Conservation (phyloP, 2,888 invertebrate species). For the Callosobruchus maculatus region DNA sequence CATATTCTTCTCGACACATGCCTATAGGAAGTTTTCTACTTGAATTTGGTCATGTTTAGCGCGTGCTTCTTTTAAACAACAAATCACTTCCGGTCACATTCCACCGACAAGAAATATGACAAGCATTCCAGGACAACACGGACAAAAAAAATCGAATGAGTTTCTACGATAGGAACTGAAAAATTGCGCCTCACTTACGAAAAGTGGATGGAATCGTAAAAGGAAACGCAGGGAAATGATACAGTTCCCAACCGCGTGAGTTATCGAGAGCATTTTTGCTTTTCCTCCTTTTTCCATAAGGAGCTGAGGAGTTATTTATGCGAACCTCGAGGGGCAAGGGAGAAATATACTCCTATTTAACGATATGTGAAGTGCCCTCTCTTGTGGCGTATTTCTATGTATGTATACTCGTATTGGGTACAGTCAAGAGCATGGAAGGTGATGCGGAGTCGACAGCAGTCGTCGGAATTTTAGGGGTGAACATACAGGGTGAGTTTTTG, state of each 20-base stretch:
- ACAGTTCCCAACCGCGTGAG: constrained; percentile 7
- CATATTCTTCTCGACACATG: too few species aligned
- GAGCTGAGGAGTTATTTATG: background rate
- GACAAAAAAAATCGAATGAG: constrained; percentile 7
- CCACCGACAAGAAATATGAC: background rate
- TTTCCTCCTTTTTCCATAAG: background rate
- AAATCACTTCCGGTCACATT: too few species aligned
- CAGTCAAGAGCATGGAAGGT: too few species aligned
- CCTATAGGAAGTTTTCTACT: too few species aligned
- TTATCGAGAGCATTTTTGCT: background rate
- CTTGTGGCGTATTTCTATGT: background rate
- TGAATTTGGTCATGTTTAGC: too few species aligned
- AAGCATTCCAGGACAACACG: background rate
- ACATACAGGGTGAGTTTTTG: too few species aligned
- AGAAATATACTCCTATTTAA: background rate
- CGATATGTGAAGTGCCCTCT: background rate
- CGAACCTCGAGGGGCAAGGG: background rate
- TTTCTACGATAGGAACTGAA: constrained; percentile 12
- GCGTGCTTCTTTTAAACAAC: too few species aligned
- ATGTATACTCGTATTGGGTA: background rate
- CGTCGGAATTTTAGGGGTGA: too few species aligned
- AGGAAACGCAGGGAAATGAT: constrained; percentile 13
- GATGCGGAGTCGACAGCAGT: too few species aligned
- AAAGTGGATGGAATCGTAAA: constrained; percentile 14
- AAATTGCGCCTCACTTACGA: constrained; percentile 16